phyloP scores from a whole-genome alignment of 2,113 vertebrate genomes.

The Pterocles orientalis region DNA sequence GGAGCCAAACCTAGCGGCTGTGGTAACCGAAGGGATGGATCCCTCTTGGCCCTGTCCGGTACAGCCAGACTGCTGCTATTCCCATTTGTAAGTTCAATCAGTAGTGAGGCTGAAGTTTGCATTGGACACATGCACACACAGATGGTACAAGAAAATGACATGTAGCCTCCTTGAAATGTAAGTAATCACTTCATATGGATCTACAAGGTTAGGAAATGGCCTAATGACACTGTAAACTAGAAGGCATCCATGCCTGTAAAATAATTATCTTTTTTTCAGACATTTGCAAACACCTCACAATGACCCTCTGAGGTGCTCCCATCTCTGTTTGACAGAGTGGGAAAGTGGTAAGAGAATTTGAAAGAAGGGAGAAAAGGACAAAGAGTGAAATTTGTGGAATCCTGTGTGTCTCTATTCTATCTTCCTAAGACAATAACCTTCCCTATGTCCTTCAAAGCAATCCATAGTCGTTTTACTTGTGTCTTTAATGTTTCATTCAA shows the following conservation, averaged over 20 bases:
- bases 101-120: neutral
- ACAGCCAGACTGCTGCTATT: neutral
- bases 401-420: neutral
- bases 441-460: neutral
- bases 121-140: no score
- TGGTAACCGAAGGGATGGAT: neutral
- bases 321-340: neutral
- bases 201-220: neutral
- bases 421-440: neutral
- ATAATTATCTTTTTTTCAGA: neutral
- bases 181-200: neutral
- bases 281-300: neutral
- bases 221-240: neutral
- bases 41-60: neutral
- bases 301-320: neutral
- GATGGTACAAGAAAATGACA: no score
- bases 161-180: neutral
- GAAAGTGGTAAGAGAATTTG: neutral
- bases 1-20: rapidly evolving
- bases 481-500: slow-evolving; percentile 34
- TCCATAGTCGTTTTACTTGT: neutral
- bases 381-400: neutral
- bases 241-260: neutral
- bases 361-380: neutral
- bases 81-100: neutral